These are phyloP conservation scores for Sturnus vulgaris DNA, from an alignment of 2,113 vertebrate species.

Conservation along the genomic window DNA sequence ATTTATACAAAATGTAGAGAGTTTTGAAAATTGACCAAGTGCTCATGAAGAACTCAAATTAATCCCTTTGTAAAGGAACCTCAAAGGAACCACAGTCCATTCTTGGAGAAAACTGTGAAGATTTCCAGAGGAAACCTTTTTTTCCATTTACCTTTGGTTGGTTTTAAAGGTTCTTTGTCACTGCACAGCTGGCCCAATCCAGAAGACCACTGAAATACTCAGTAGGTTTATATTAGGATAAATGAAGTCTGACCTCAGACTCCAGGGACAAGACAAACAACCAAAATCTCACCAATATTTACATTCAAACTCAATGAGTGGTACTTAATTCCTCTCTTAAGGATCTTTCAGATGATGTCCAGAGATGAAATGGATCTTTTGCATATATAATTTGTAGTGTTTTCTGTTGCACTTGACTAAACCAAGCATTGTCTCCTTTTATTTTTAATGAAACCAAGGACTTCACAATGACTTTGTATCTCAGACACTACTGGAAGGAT, in stretches of 20 bases:
- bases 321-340: background rate
- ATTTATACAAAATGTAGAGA: background rate
- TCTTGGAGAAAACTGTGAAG: background rate
- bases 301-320: background rate
- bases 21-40: background rate
- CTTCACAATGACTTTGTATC: slow-evolving; percentile 94
- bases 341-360: background rate
- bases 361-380: background rate
- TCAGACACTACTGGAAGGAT: slow-evolving; percentile 96
- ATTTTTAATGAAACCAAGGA: slow-evolving; percentile 72
- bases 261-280: background rate
- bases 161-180: background rate
- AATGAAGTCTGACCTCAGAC: background rate
- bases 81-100: background rate
- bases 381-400: background rate
- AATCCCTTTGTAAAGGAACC: background rate
- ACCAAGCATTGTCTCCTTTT: background rate
- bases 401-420: background rate
- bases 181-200: background rate
- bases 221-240: background rate
- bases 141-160: background rate
- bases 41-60: background rate
- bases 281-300: background rate
- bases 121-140: background rate
- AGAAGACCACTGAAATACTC: background rate